A percentile compares a stretch with the other conserved stretches of the same genome.
phyloP scores from a whole-genome alignment of 1,140 invertebrate genomes.

The Meloidogyne exigua region DNA sequence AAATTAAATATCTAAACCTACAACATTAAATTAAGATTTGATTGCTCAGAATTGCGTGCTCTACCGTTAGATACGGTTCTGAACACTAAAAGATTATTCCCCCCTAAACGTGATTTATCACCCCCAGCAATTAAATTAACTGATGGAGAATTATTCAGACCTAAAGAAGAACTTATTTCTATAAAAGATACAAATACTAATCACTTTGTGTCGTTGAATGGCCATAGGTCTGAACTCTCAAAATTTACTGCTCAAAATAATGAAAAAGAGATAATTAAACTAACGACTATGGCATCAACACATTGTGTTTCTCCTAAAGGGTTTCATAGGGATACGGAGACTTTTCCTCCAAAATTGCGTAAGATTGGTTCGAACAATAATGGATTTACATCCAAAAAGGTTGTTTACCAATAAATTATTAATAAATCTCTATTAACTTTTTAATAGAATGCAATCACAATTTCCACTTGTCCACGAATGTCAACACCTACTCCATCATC shows the following conservation, averaged over 20 bases:
- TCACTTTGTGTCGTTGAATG: too few species aligned
- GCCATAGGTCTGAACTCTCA: background rate
- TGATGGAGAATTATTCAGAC: slow-evolving; percentile 37
- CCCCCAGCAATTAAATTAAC: slow-evolving; percentile 38
- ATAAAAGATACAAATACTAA: slow-evolving; percentile 19
- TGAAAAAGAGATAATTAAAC: slow-evolving; percentile 10
- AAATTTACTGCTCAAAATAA: background rate
- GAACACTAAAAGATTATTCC: slow-evolving; percentile 43
- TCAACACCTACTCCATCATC: background rate
- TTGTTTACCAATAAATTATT: background rate
- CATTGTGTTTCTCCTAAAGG: slow-evolving; percentile 10
- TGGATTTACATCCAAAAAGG: slow-evolving; percentile 8
- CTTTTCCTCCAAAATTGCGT: slow-evolving; percentile 12
- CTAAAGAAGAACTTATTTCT: background rate
- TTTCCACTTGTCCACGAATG: background rate
- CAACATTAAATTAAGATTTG: slow-evolving; percentile 34
- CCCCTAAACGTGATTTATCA: slow-evolving; percentile 39
- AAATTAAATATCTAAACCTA: background rate
- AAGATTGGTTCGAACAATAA: slow-evolving; percentile 11
- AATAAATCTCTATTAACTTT: background rate
- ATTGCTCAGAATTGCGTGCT: slow-evolving; percentile 23
- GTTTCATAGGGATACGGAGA: background rate
- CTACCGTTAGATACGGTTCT: slow-evolving; percentile 45
- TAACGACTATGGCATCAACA: slow-evolving; percentile 10
- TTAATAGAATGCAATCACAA: background rate